Base-by-base conservation (phyloP, 1,140 invertebrate species). In the Zophobas atratus region DNA sequence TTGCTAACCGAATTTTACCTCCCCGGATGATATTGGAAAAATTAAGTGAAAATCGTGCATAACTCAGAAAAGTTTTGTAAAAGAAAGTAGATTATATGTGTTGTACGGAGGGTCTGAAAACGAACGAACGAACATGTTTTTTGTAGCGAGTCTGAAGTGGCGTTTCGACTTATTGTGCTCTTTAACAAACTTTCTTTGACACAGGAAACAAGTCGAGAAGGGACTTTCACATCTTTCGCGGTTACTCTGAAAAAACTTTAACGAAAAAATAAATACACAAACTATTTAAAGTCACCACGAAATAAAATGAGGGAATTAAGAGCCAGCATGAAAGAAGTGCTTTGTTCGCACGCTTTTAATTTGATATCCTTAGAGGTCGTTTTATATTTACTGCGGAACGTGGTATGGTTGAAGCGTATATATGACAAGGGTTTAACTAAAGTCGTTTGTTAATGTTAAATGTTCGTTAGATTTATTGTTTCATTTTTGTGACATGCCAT, bases 101-200 rank as follows among this genome's bases (percentile, higher is more conserved):
- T 43, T 76, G 32, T 33, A 70, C 46, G 34, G 70, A 76, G 70
- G 53, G 63, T n/a, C 70, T 76, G 60, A 33, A 41, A 43, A 48
- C 32, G 43, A 76, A 70, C 41, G 46, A 63, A 20, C 35, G 57
- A 55, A 60, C 75, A 76, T 38, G 48, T 76, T 76, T 75, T 76
- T 76, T 76, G 60, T 67, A 32, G 60, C 60, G 43, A 43, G 38
- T 46, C 60, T 67, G 60, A 67, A 67, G 60, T 67, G 60, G 60
- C 60, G 60, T 70, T 76, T 70, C 75, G 75, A 49, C 75, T 76
- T 76, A 76, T 76, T 76, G 75, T 76, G 75, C 60, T 70, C 55
- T 67, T 76, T 53, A 76, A 76, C 75, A 70, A 76, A 76, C 75
- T 76, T 76, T 76, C 56, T 67, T 60, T 43, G 55, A 75, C 39